phyloP scores from a whole-genome alignment of 2,888 invertebrate genomes.

The Drosophila lutescens region DNA sequence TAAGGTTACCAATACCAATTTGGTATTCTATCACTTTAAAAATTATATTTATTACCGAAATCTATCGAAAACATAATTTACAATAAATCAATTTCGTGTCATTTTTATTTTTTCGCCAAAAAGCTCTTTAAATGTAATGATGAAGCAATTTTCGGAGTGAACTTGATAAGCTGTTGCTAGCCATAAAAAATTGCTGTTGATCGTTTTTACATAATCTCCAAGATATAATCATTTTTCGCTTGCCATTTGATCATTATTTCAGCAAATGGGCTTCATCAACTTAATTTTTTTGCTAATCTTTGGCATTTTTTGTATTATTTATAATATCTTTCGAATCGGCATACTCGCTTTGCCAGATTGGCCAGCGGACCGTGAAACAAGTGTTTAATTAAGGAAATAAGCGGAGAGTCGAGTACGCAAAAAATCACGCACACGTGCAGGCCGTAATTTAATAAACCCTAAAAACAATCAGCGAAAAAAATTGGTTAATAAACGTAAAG shows the following conservation, averaged over 20 bases:
- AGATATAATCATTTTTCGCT: conserved; percentile 24
- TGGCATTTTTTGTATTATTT: conserved; percentile 7
- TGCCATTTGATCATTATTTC: conserved; percentile 34
- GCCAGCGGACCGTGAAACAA: conserved; percentile 74
- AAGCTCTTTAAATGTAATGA: conserved; percentile 32
- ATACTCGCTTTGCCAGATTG: conserved; percentile 38
- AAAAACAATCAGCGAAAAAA: conserved; percentile 45
- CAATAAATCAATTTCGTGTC: background rate
- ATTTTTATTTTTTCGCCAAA: background rate
- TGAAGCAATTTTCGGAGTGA: conserved; percentile 18
- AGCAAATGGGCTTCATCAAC: conserved; percentile 36
- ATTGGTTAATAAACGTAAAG: conserved; percentile 64
- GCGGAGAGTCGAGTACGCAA: conserved; percentile 57
- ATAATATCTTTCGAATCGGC: conserved; percentile 11
- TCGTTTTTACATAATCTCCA: conserved; percentile 36
- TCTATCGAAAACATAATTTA: background rate
- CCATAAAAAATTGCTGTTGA: conserved; percentile 26
- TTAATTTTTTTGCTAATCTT: conserved; percentile 37
- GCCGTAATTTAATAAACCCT: conserved; percentile 54
- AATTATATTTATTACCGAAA: too few relatives aligned
- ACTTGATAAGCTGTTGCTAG: conserved; percentile 13
- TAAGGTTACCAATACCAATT: too few relatives aligned
- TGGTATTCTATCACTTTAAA: too few relatives aligned
- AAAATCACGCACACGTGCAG: conserved; percentile 41
- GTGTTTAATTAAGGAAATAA: conserved; percentile 80